Conservation (phyloP, 2,113 vertebrate species). For the Maccullochella peelii region DNA sequence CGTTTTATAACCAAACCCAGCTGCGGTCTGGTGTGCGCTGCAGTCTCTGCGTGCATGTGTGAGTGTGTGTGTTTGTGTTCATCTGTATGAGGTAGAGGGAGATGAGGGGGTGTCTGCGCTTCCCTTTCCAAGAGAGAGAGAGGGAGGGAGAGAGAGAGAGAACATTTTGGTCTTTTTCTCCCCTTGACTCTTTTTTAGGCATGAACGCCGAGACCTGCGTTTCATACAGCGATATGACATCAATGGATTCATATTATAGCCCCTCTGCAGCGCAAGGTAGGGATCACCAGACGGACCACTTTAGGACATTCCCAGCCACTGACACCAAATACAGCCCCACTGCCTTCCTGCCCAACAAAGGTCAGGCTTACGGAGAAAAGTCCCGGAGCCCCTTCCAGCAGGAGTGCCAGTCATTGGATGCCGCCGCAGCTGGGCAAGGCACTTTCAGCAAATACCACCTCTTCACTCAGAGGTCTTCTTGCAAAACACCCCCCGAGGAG, state of each 20-base stretch:
- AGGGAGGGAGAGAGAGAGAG: conserved; percentile 55
- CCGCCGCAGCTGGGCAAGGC: conserved; percentile 83
- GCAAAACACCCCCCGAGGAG: conserved; percentile 92
- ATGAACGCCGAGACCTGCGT: conserved; percentile 97
- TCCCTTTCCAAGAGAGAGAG: conserved; percentile 61
- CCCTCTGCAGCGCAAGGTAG: conserved; percentile 89
- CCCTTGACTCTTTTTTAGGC: conserved; percentile 82
- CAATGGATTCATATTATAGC: conserved; percentile 99
- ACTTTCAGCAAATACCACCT: conserved; percentile 95
- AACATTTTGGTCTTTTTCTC: conserved; percentile 72
- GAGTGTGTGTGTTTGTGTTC: conserved; percentile 44
- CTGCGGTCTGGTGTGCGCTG: conserved; percentile 81
- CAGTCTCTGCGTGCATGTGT: conserved; percentile 52
- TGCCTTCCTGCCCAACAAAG: conserved; percentile 94
- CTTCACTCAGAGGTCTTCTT: conserved; percentile 92
- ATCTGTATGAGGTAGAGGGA: conserved; percentile 67
- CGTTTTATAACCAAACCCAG: conserved; percentile 89
- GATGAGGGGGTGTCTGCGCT: conserved; percentile 68
- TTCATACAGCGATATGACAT: conserved; percentile 95
- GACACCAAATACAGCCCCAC: conserved; percentile 94
- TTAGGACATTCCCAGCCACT: conserved; percentile 92
- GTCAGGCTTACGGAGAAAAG: conserved; percentile 93
- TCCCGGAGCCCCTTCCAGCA: conserved; percentile 90
- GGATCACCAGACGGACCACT: conserved; percentile 90
- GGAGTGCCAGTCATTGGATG: conserved; percentile 91